phyloP scores from a whole-genome alignment of 1,140 invertebrate genomes.

The Cyrtorhinus lividipennis region DNA sequence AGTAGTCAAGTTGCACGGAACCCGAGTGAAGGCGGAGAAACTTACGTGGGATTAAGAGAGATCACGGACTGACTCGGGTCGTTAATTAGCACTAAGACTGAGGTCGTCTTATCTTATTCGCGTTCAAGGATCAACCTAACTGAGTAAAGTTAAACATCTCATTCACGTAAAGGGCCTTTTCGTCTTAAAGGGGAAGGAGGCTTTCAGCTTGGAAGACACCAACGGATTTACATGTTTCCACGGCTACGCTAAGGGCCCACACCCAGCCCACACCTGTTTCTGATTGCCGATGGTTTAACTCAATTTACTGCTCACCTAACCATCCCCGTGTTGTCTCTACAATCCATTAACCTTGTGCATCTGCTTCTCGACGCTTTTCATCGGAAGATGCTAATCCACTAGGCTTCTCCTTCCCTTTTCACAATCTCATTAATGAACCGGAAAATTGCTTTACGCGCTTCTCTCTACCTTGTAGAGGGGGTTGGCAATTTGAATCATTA shows the following conservation, averaged over 20 bases:
- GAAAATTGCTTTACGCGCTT: not conserved
- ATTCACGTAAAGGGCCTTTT: not conserved
- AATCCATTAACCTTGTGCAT: constrained; percentile 7
- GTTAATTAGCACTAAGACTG: constrained; percentile 4
- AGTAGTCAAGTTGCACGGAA: not conserved
- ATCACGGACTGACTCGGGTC: not conserved
- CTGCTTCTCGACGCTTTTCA: not conserved
- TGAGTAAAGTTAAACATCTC: not conserved
- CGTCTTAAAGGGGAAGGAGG: not conserved
- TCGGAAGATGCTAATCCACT: not conserved
- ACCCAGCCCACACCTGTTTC: not conserved
- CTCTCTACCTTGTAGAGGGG: not conserved
- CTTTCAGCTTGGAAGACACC: not conserved
- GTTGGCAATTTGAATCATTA: not conserved
- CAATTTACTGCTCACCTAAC: not conserved
- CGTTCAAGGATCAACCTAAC: constrained; percentile 2
- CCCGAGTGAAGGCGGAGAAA: not conserved
- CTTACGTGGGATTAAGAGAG: not conserved
- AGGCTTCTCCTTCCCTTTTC: not conserved
- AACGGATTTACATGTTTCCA: constrained; percentile 7
- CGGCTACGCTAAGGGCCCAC: not conserved
- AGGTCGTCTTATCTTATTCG: constrained; percentile 1
- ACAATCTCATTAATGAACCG: constrained; percentile 3
- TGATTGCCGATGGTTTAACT: constrained; percentile 9
- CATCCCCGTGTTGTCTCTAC: constrained; percentile 1